Base-by-base conservation (phyloP, 1,140 invertebrate species). In the Grapholita molesta region DNA sequence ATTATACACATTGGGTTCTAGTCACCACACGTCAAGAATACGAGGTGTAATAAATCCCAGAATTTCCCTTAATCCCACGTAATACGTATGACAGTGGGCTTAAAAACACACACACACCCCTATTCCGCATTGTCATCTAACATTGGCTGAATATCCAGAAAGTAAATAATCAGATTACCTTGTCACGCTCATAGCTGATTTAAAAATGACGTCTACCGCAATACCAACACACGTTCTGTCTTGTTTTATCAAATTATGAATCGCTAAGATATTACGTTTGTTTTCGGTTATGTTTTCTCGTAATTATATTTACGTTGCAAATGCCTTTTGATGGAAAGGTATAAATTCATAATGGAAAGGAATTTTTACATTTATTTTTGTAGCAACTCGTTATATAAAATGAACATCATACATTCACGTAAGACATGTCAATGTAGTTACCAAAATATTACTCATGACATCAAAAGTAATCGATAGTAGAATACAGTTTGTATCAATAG, bases 1-100 rank as follows among this genome's bases (percentile, higher is more conserved):
- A n/a, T n/a, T n/a, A n/a, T 23, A 55, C 48, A 52, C 48, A 53
- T 0, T 1, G 1, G 1, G 0, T 5, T 2, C 12, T 55, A 2
- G 52, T 28, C 55, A 15, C 55, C 55, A 28, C 55, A 61, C 55
- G 55, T 61, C 55, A 61, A 25, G 24, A 61, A 61, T n/a, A 32
- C 12, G n/a, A 25, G 24, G 24, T 21, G 4, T 25, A 24, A 12
- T 28, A 61, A 61, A 61, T 32, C 55, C 55, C 55, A 8, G 21
- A 25, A 61, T 28, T 61, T n/a, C n/a, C 25, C 55, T 30, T 61
- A 32, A 61, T 61, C 42, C 42, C 15, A 15, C 18, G 28, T 30
- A 15, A 21, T 28, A 30, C 18, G 12, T 61, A 15, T 30, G 55
- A 61, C 55, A 61, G 53, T 25, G n/a, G 28, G 55, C 55, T 61